Evolutionary conservation across 2,888 invertebrate species (phyloP).

Genomic region (Sussaba pulchella): DNA sequence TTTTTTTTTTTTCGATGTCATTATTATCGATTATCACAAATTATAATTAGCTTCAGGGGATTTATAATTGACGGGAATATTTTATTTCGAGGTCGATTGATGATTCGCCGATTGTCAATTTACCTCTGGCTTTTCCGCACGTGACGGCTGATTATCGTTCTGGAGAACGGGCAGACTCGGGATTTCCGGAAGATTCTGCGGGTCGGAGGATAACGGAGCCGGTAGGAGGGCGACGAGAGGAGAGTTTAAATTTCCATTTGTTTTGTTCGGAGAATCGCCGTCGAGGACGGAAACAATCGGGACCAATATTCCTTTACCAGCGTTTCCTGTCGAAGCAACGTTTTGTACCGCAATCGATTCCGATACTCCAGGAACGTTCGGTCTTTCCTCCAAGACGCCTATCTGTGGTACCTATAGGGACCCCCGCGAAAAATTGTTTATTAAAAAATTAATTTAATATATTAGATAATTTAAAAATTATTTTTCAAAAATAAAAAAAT

Average conservation of each 20-base stretch:
- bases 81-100: neutral
- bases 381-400: constrained; percentile 53
- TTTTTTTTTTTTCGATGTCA: too few relatives aligned
- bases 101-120: constrained; percentile 42
- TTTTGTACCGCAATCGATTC: neutral
- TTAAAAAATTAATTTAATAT: neutral
- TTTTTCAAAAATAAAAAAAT: neutral
- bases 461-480: too few relatives aligned
- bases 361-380: constrained; percentile 11
- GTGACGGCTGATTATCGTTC: constrained; percentile 17
- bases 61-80: too few relatives aligned
- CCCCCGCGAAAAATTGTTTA: neutral
- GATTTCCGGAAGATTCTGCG: constrained; percentile 32
- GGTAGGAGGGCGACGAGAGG: constrained; percentile 60
- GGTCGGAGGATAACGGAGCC: constrained; percentile 10
- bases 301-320: constrained; percentile 54
- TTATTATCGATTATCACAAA: too few relatives aligned
- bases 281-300: constrained; percentile 52
- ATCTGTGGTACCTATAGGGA: constrained; percentile 51
- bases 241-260: constrained; percentile 10
- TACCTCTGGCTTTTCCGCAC: constrained; percentile 52
- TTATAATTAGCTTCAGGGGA: too few relatives aligned
- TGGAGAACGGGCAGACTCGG: constrained; percentile 45
- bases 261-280: constrained; percentile 32
- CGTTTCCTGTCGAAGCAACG: constrained; percentile 8